Base-by-base conservation (phyloP, 2,888 invertebrate species). In the Scaptomyza tumidula region DNA sequence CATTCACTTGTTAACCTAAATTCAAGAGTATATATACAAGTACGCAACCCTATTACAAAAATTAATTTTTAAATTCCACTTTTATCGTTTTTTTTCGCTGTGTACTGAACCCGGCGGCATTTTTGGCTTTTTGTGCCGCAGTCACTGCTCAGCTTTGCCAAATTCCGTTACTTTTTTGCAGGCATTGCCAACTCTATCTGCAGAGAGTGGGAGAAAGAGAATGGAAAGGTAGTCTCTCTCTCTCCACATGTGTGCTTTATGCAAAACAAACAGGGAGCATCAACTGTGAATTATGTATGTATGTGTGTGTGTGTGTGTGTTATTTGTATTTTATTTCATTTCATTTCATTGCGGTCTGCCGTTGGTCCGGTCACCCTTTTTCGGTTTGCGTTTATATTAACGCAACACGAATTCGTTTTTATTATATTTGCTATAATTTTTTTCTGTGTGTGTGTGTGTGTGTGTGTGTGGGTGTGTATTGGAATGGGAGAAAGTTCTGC, bases 311-410 rank as follows among this genome's bases (percentile, higher is more conserved):
- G 7, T 29, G 29, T 29, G 29, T 29, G 29, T 29, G 29, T 29
- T 29, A 7, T 29, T 3, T 29, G 29, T 29, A 7, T 29, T 29
- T 7, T 86, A 71, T 84, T 41, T 41, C 10, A 41, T 41, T 41
- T 80, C 80, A 84, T 76, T 82, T 82, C 82, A 82, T 87, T 85
- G 87, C 71, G 87, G 85, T 87, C 73, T 68, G 57, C 68, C 63
- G 37, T 1, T 67, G 33, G 24, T 67, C 66, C 72, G 43, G 57
- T 66, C 53, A 62, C 64, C 64, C 56, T 71, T 55, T 75, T 71
- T 70, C 69, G 60, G 75, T 16, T 68, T 74, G 67, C 59, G 74
- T 65, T 79, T 71, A 65, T 68, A 78, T 78, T 78, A 75, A 68
- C 65, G 66, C 45, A 59, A 73, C 60, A 70, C 62, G 66, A 73